phyloP scores from a whole-genome alignment of 2,888 invertebrate species.

The Orgyia antiqua region DNA sequence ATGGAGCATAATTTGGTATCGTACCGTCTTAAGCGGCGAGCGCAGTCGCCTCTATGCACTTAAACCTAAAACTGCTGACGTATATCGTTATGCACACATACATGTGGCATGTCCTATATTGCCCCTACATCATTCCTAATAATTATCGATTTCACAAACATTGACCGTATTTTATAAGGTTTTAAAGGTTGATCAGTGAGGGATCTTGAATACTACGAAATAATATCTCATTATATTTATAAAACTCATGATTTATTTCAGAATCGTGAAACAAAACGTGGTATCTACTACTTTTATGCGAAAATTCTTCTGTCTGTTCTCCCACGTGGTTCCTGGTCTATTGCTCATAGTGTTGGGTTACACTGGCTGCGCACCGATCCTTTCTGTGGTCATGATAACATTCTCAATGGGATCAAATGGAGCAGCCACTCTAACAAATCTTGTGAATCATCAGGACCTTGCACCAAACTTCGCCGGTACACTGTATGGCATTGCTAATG shows the following conservation, averaged over 20 bases:
- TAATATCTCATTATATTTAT: too few species aligned
- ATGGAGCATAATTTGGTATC: too few species aligned
- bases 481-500: constrained; percentile 86
- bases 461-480: constrained; percentile 88
- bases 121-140: too few species aligned
- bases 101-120: too few species aligned
- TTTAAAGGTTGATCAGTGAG: too few species aligned
- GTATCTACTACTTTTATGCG: constrained; percentile 77
- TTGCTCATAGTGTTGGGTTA: constrained; percentile 76
- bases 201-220: too few species aligned
- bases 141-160: too few species aligned
- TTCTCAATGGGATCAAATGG: constrained; percentile 83
- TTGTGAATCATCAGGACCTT: constrained; percentile 84
- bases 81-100: too few species aligned
- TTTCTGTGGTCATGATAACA: constrained; percentile 82
- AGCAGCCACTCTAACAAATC: constrained; percentile 79
- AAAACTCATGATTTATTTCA: constrained; percentile 37
- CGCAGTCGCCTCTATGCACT: too few species aligned
- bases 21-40: too few species aligned
- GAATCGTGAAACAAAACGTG: constrained; percentile 68
- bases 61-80: too few species aligned
- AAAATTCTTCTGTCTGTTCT: constrained; percentile 82
- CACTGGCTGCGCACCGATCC: constrained; percentile 80
- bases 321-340: constrained; percentile 74
- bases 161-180: too few species aligned